Evolutionary conservation across 35 echinoderm and acorn worm genomes (phyloP), one percentile per base, ranked within the genome.

Genomic region (Ophiothrix spiculata): DNA sequence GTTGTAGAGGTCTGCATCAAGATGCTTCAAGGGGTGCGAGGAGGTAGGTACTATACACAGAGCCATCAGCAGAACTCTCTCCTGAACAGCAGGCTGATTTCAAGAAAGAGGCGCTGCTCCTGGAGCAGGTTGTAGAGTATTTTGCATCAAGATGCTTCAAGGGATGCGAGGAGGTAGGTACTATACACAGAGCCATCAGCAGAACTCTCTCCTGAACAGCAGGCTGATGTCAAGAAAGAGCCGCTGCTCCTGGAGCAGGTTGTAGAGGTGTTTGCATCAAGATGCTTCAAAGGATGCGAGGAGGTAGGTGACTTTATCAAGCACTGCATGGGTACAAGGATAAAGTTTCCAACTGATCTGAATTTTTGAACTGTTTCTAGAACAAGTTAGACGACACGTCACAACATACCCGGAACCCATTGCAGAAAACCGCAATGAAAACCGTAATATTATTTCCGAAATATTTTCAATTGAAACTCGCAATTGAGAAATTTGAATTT

Each of bases 261-360:
- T 2, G 77, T 93, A 29, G 82, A 90, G 36, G 76, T 56, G 1
- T 38, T 93, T 75, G 86, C 92, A 32, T 75, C 76, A 28, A 93
- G 78, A 38, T 85, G 89, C 14, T 90, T 93, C 56, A 93, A 38
- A 23, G 87, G 92, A 39, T 89, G 92, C 82, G 87, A 93, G 80
- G 82, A 93, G 87, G 92, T 93, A 64, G 63, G 79, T 15, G 17
- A n/a, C n/a, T n/a, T n/a, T n/a, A n/a, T n/a, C n/a, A n/a, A n/a
- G n/a, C n/a, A n/a, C n/a, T n/a, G n/a, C n/a, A n/a, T n/a, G n/a
- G n/a, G n/a, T n/a, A n/a, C n/a, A n/a, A n/a, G n/a, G n/a, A n/a
- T n/a, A n/a, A n/a, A n/a, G n/a, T n/a, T n/a, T n/a, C n/a, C n/a
- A n/a, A n/a, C n/a, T n/a, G n/a, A n/a, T n/a, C n/a, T n/a, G n/a